These are phyloP conservation scores for Rutpela maculata DNA, from an alignment of 2,888 invertebrate species.

Conservation along the genomic window DNA sequence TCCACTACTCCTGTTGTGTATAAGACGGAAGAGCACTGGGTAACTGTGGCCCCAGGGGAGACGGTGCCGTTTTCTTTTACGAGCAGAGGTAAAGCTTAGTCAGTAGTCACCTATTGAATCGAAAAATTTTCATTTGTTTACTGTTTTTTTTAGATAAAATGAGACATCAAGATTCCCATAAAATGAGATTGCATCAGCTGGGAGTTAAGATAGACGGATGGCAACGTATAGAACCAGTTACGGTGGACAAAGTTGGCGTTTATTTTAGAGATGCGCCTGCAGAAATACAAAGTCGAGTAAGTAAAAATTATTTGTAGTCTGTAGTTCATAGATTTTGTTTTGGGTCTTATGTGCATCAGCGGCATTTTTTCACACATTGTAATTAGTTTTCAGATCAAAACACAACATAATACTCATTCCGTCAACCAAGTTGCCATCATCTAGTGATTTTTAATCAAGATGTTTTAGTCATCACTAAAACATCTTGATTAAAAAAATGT, in stretches of 20 bases:
- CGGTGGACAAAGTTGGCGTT: constrained; percentile 96
- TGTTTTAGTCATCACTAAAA: too few species aligned
- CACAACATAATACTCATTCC: too few species aligned
- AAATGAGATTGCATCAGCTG: constrained; percentile 89
- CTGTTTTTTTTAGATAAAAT: constrained; percentile 75
- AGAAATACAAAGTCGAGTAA: constrained; percentile 68
- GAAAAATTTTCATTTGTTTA: neutral
- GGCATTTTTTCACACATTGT: too few species aligned
- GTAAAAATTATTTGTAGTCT: constrained; percentile 40
- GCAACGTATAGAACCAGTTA: constrained; percentile 89
- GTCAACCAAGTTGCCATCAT: too few species aligned
- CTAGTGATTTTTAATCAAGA: too few species aligned
- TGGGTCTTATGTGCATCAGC: neutral
- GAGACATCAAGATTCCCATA: constrained; percentile 84
- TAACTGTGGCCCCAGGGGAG: constrained; percentile 83
- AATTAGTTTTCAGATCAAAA: too few species aligned
- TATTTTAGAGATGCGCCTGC: constrained; percentile 87
- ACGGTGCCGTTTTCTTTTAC: constrained; percentile 92
- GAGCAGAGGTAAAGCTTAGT: constrained; percentile 77
- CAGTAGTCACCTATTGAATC: neutral
- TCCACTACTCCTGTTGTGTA: constrained; percentile 67
- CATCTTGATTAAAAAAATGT: too few species aligned
- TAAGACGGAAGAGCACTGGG: constrained; percentile 79
- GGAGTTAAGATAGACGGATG: constrained; percentile 93
- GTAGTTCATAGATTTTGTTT: neutral